phyloP scores from a whole-genome alignment of 2,797 vertebrate genomes.

The Lacerta agilis region DNA sequence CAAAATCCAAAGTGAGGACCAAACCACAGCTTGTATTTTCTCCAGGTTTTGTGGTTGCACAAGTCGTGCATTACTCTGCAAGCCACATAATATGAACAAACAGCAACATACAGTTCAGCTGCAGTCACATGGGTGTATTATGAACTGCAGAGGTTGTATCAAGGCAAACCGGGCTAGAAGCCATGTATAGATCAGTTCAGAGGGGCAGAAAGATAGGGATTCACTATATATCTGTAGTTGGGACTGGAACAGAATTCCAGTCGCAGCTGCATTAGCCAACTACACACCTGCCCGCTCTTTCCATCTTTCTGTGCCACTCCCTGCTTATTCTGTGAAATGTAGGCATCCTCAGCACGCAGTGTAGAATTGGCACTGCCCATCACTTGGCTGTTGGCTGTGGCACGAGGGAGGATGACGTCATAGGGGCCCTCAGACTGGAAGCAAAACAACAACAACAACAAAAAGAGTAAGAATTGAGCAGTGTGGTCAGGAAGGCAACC shows the following conservation, averaged over 20 bases:
- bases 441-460: neutral
- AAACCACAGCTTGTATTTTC: neutral
- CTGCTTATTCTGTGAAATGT: constrained; percentile 62
- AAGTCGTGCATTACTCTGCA: neutral
- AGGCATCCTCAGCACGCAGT: constrained; percentile 74
- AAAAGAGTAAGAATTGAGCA: too few species aligned
- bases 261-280: neutral
- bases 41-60: neutral
- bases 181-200: neutral
- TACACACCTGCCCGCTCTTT: constrained; percentile 78
- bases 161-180: too few species aligned
- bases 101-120: neutral
- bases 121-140: neutral
- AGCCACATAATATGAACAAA: neutral
- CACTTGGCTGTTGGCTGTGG: constrained; percentile 78
- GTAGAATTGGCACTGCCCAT: constrained; percentile 81
- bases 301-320: constrained; percentile 67
- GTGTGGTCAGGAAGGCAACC: neutral
- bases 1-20: neutral
- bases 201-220: neutral
- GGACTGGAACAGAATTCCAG: neutral
- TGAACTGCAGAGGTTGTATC: neutral
- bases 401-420: constrained; percentile 87
- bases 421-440: constrained; percentile 73
- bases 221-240: neutral